phyloP scores from a whole-genome alignment of 2,113 vertebrate genomes.

The Petromus typicus region DNA sequence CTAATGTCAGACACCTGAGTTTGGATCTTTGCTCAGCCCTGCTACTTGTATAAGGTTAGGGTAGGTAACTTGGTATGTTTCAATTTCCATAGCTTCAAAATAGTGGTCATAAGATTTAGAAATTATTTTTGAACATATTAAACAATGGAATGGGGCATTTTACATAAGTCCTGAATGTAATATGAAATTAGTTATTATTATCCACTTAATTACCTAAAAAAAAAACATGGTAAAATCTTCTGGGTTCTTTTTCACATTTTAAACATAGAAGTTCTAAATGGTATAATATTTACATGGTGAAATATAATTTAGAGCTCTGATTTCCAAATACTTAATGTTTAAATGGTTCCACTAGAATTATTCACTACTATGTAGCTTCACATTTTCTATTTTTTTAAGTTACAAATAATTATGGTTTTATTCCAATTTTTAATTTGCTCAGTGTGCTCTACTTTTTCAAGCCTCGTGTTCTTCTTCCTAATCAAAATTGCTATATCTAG shows the following conservation, averaged over 20 bases:
- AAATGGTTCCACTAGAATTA: not conserved
- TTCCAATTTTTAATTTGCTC: not conserved
- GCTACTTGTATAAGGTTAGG: not conserved
- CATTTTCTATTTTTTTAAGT: not conserved
- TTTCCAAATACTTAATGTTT: not conserved
- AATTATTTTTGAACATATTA: constrained; percentile 11
- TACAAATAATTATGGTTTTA: not conserved
- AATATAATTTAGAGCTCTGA: not conserved
- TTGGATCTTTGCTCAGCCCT: not conserved
- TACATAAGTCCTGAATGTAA: not conserved
- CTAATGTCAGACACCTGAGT: not conserved
- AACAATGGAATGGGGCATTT: not conserved
- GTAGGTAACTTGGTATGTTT: not conserved
- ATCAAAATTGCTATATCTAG: not conserved
- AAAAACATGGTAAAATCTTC: not conserved
- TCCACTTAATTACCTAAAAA: not conserved
- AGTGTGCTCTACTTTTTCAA: not conserved
- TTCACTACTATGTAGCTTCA: not conserved
- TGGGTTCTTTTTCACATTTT: not conserved
- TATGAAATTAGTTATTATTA: not conserved
- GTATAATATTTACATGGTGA: not conserved
- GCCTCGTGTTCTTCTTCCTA: not conserved
- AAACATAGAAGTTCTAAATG: not conserved
- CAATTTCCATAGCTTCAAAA: not conserved
- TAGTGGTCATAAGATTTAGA: not conserved